Evolutionary conservation across 2,113 vertebrate species (phyloP).

Genomic region (Odontesthes bonariensis): DNA sequence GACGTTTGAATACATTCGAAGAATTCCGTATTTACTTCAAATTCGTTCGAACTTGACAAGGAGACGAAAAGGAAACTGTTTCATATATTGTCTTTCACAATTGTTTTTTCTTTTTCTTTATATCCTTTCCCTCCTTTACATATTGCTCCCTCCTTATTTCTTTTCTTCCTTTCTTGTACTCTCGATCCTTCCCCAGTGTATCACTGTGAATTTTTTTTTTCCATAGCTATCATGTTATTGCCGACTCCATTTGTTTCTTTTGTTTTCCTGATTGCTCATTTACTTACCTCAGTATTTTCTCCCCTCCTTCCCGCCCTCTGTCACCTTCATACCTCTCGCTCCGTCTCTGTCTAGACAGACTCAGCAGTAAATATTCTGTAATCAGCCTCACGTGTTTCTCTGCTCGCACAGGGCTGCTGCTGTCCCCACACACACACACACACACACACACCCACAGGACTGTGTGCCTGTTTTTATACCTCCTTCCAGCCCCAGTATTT

Average conservation of each 20-base stretch:
- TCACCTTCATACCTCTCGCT: background rate
- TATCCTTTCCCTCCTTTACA: no score
- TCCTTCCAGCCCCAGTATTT: conserved; percentile 54
- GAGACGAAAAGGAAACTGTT: no score
- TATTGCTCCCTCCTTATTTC: no score
- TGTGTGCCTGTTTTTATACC: background rate
- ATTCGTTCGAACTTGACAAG: no score
- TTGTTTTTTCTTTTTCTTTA: no score
- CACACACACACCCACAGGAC: conserved; percentile 23
- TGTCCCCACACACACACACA: conserved; percentile 40
- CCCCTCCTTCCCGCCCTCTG: background rate
- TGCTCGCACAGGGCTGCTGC: conserved; percentile 38
- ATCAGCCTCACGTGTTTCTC: conserved; percentile 52
- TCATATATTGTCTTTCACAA: no score
- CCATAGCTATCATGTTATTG: background rate
- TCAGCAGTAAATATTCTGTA: conserved; percentile 59
- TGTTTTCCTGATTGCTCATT: background rate
- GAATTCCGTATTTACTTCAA: no score
- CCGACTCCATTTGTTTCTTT: background rate
- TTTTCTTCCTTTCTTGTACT: no score
- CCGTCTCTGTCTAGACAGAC: conserved; percentile 34
- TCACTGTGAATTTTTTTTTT: no score
- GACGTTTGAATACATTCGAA: no score
- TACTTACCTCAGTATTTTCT: background rate
- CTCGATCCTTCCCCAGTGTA: background rate